These are phyloP conservation scores for Eueides isabella DNA, from an alignment of 1,140 invertebrate species.

Conservation along the genomic window DNA sequence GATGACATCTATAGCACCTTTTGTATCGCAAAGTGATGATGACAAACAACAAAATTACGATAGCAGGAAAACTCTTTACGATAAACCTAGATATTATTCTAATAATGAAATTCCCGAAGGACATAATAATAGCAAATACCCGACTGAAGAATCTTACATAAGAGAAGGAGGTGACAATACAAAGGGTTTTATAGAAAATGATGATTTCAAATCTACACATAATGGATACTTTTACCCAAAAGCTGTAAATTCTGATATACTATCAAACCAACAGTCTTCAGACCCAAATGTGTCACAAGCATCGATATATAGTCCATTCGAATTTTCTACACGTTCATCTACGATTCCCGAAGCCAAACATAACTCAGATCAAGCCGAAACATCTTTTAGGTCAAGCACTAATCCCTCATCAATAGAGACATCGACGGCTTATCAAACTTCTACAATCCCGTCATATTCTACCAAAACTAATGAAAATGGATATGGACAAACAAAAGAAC, in stretches of 20 bases:
- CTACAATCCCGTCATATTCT: not conserved
- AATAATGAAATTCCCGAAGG: not conserved
- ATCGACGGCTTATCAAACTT: slow-evolving; percentile 15
- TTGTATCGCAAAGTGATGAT: slow-evolving; percentile 11
- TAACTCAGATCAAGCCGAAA: not conserved
- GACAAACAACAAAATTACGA: not conserved
- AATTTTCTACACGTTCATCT: not conserved
- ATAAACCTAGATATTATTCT: not conserved
- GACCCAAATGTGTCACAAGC: not conserved
- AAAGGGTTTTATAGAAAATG: not conserved
- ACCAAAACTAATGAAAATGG: not conserved
- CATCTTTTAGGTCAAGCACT: not conserved
- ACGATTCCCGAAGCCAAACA: not conserved
- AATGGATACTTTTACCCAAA: slow-evolving; percentile 18
- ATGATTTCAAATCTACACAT: not conserved
- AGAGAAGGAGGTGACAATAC: not conserved
- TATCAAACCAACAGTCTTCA: not conserved
- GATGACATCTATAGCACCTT: slow-evolving; percentile 30
- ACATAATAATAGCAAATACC: not conserved
- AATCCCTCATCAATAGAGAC: not conserved
- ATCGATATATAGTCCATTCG: not conserved
- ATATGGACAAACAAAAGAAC: not conserved
- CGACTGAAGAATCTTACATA: not conserved
- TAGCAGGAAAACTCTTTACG: not conserved
- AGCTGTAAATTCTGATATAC: not conserved